phyloP scores from a whole-genome alignment of 1,140 invertebrate genomes.

The Diplogasteroides magnus region DNA sequence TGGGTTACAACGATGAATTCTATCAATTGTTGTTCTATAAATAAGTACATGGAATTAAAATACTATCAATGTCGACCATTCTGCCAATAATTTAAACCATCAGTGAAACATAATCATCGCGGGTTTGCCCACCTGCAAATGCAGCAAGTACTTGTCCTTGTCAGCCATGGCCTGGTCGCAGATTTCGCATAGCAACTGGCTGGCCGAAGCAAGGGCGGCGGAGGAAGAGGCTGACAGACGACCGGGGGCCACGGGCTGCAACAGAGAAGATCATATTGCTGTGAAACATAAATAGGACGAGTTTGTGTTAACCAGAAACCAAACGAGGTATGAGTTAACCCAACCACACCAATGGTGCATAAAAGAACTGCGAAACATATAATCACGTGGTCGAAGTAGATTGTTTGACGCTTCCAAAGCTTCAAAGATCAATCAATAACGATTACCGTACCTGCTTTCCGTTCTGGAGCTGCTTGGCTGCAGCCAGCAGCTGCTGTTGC shows the following conservation, averaged over 20 bases:
- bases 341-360: too few species aligned
- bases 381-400: too few species aligned
- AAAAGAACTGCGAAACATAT: too few species aligned
- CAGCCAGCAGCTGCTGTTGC: conserved; percentile 1
- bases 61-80: neutral
- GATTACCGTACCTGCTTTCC: neutral
- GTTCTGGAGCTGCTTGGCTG: neutral
- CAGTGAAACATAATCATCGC: neutral
- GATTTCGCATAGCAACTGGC: conserved; percentile 22
- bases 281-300: too few species aligned
- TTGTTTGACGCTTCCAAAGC: too few species aligned
- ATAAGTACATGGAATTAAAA: too few species aligned
- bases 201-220: neutral
- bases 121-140: conserved; percentile 23
- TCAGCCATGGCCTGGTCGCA: conserved; percentile 24
- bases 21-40: too few species aligned
- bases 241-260: neutral
- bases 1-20: too few species aligned
- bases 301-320: too few species aligned
- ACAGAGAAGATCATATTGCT: neutral
- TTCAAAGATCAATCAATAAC: too few species aligned
- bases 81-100: neutral
- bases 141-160: conserved; percentile 28
- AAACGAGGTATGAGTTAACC: too few species aligned
- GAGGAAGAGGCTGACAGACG: neutral